Evolutionary conservation across 2,888 invertebrate species (phyloP), one percentile per base, ranked within the genome.

Genomic region (Drosophila neonasuta): DNA sequence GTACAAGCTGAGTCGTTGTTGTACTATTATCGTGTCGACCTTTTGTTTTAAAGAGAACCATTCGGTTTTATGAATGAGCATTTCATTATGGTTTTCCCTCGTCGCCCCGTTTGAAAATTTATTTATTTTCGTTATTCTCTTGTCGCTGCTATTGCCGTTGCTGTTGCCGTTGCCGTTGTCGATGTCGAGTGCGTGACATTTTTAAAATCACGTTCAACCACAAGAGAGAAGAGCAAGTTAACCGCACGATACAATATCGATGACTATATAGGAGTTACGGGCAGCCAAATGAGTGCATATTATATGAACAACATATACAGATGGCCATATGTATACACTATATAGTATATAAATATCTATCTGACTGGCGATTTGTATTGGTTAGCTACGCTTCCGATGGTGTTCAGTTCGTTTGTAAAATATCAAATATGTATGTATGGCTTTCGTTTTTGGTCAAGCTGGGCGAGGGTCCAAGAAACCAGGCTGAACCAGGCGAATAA

Each of bases 131-230:
- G 11, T 60, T 39, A 20, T 55, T 42, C 41, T 56, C 13, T 45
- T 39, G 42, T 24, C 24, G 24, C 24, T 24, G 24, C 24, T 24
- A 24, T 24, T 24, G 24, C 54, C 42, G 17, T 36, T 42, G 32
- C 13, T 41, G 30, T 34, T 20, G 17, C 17, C 20, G 20, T 13
- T 58, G 58, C 32, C 11, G 55, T 15, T 44, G 61, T 52, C 36
- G 51, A 24, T 24, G 24, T 7, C 32, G 70, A 68, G 84, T 80
- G 81, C 88, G 88, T 89, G 88, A 88, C 88, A 88, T 87, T 86
- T 85, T 69, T 45, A 77, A 86, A 84, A 88, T 88, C 89, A 88
- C 88, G 88, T 89, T 83, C 78, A 79, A 74, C 74, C 77, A 52
- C 79, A 77, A 68, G 50, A 71, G 71, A 45, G 24, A 10, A 56